Conservation (phyloP, 2,113 vertebrate species). For the Hystrix brachyura region DNA sequence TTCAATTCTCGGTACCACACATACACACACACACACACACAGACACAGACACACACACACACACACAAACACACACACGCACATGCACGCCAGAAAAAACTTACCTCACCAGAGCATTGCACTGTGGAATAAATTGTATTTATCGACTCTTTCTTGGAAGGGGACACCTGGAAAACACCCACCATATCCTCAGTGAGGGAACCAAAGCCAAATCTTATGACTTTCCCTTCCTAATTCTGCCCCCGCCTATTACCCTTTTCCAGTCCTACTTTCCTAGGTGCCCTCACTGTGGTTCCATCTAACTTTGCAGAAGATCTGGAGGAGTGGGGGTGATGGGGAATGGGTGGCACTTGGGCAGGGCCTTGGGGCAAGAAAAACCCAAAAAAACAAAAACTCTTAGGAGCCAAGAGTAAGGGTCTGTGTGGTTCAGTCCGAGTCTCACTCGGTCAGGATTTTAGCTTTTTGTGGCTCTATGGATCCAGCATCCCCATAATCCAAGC, state of each 20-base stretch:
- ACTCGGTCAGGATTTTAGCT: neutral
- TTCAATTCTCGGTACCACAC: neutral
- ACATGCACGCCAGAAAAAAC: no score
- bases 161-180: conserved; percentile 61
- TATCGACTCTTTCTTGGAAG: neutral
- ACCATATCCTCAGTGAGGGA: neutral
- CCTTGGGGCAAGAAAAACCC: neutral
- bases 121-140: conserved; percentile 44
- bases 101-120: conserved; percentile 62
- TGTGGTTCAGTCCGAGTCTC: neutral
- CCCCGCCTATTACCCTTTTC: neutral
- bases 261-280: neutral
- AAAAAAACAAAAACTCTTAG: no score
- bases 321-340: neutral
- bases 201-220: neutral
- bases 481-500: neutral
- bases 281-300: neutral
- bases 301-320: neutral
- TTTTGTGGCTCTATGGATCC: neutral
- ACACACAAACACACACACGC: neutral
- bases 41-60: no score
- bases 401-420: neutral
- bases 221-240: neutral
- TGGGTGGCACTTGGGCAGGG: neutral
- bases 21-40: neutral